Percentiles rank a stretch among this genome's conserved stretches.
Evolutionary conservation across 2,113 vertebrate species (phyloP).

Genomic region (Eubucco bourcierii): DNA sequence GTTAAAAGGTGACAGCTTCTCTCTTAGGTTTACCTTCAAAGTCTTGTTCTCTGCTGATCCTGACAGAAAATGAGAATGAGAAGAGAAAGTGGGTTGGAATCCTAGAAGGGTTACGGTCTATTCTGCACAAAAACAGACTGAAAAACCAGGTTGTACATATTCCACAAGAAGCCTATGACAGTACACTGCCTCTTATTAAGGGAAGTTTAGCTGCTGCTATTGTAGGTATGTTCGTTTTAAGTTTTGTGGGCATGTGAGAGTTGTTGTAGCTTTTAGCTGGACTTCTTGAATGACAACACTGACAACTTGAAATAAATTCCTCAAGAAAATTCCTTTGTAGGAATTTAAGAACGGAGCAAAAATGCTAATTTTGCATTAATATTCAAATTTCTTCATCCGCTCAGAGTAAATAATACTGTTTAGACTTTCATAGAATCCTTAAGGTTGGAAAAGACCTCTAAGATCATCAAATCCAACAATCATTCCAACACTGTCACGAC

Average conservation of each 20-base stretch:
- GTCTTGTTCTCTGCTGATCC: conserved; percentile 87
- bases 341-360: neutral
- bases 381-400: neutral
- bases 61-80: conserved; percentile 93
- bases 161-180: conserved; percentile 94
- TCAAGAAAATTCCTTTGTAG: neutral
- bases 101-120: conserved; percentile 89
- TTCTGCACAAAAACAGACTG: conserved; percentile 91
- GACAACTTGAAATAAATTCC: conserved; percentile 29
- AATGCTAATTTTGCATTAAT: neutral
- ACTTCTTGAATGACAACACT: neutral
- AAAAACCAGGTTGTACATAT: conserved; percentile 85
- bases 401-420: neutral
- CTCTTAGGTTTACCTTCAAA: conserved; percentile 85
- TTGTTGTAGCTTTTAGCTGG: neutral
- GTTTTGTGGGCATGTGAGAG: neutral
- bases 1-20: conserved; percentile 88
- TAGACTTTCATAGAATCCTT: no score
- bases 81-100: conserved; percentile 97
- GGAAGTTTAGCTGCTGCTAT: conserved; percentile 86
- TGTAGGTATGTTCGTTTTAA: conserved; percentile 78
- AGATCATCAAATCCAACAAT: no score
- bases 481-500: no score
- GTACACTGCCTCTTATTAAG: conserved; percentile 92
- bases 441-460: no score